Evolutionary conservation across 2,113 vertebrate genomes (phyloP).

Genomic region (Holacanthus passer): DNA sequence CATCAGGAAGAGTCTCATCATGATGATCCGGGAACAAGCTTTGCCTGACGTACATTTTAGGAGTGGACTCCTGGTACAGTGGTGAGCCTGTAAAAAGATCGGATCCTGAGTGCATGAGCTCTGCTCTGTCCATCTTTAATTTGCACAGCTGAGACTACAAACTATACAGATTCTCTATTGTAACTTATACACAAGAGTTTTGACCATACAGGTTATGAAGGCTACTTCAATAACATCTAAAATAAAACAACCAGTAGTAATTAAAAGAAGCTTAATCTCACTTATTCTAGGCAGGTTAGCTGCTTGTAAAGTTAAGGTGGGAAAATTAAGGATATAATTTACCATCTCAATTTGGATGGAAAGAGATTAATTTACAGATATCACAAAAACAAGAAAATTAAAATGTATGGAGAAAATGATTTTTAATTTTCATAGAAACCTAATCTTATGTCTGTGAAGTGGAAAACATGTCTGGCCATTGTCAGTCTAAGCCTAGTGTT

Average conservation of each 20-base stretch:
- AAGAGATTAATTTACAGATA: neutral
- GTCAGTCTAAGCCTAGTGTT: neutral
- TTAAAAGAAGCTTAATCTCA: neutral
- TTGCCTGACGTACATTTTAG: neutral
- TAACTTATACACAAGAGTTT: neutral
- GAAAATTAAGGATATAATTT: neutral
- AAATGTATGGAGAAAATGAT: neutral
- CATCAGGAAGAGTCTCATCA: conserved; percentile 75
- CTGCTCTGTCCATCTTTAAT: neutral
- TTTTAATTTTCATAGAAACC: neutral
- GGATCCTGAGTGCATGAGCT: neutral
- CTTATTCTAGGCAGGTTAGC: neutral
- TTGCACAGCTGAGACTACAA: neutral
- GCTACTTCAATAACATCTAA: neutral
- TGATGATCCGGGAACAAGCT: conserved; percentile 47
- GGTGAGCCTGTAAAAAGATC: conserved; percentile 60
- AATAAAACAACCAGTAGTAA: no score
- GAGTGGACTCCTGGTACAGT: conserved; percentile 45
- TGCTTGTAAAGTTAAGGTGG: neutral
- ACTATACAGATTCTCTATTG: neutral
- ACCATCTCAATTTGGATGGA: neutral
- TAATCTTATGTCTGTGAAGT: neutral
- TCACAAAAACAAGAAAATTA: neutral
- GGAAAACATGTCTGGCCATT: neutral
- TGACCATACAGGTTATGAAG: no score